Conservation (phyloP, 2,113 vertebrate species). For the Prietella phreatophila region DNA sequence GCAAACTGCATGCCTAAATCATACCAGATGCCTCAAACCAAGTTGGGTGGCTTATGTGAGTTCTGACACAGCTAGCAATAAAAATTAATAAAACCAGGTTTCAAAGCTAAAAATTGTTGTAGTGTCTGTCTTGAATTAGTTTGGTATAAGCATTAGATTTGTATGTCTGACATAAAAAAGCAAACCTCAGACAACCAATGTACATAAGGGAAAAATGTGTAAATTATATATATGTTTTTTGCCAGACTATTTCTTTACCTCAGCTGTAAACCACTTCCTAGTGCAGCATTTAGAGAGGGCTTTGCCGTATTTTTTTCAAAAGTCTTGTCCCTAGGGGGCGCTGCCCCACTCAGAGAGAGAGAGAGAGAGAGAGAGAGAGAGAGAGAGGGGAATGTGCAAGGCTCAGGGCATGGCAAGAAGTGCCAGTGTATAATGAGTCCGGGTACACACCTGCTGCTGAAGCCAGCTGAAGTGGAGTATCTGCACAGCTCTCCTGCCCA, state of each 20-base stretch:
- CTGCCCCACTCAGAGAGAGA: slow-evolving; percentile 66
- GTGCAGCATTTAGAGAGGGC: neutral
- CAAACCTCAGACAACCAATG: neutral
- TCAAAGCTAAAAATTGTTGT: neutral
- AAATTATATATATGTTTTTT: neutral
- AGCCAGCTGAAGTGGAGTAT: slow-evolving; percentile 92
- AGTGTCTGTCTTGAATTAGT: neutral
- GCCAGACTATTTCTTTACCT: neutral
- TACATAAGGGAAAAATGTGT: neutral
- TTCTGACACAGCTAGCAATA: neutral
- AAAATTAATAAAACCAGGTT: neutral
- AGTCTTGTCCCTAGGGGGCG: slow-evolving; percentile 69
- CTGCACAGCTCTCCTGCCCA: slow-evolving; percentile 86
- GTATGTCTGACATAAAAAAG: neutral
- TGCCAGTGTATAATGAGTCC: slow-evolving; percentile 2
- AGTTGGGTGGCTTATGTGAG: neutral
- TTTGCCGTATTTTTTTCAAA: slow-evolving; percentile 63
- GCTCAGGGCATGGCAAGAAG: neutral
- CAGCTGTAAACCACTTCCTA: neutral
- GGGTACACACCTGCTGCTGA: slow-evolving; percentile 87
- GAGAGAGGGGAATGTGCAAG: slow-evolving; percentile 10
- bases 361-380: neutral
- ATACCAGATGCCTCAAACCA: slow-evolving; percentile 1
- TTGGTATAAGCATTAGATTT: neutral
- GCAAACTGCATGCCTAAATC: neutral